Evolutionary conservation across 2,113 vertebrate species (phyloP).

Genomic region (Forbesichthys agassizii): DNA sequence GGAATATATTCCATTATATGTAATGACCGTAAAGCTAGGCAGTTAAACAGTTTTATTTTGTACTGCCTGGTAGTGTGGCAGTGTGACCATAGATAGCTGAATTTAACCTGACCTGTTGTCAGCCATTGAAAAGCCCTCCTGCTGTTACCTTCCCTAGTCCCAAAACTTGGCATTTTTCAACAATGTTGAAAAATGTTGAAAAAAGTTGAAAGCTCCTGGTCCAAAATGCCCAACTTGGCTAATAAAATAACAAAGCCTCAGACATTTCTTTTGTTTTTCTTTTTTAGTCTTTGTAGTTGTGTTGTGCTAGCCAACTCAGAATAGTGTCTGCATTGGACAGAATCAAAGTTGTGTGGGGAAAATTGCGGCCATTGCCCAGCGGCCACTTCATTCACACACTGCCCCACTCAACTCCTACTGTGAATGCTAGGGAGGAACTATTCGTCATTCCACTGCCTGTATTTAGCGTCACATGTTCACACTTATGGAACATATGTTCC

Average conservation of each 20-base stretch:
- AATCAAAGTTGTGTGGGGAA: conserved; percentile 51
- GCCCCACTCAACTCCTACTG: conserved; percentile 7
- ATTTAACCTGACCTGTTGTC: conserved; percentile 59
- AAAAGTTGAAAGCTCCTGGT: conserved; percentile 41
- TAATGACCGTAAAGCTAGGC: background rate
- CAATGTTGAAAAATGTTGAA: conserved; percentile 46
- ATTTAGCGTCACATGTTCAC: conserved; percentile 9
- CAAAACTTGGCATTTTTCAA: conserved; percentile 42
- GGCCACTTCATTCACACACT: conserved; percentile 36
- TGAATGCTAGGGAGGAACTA: background rate
- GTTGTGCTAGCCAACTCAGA: conserved; percentile 44
- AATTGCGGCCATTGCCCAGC: conserved; percentile 29
- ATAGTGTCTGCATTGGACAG: conserved; percentile 51
- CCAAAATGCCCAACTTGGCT: conserved; percentile 62
- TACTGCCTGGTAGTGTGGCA: conserved; percentile 9
- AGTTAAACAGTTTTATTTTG: background rate
- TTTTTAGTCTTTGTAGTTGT: conserved; percentile 49
- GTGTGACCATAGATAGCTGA: conserved; percentile 30
- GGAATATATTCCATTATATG: background rate
- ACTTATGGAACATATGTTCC: conserved; percentile 5
- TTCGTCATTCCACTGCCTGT: conserved; percentile 15
- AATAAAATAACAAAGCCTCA: conserved; percentile 60
- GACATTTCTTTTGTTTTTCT: conserved; percentile 48
- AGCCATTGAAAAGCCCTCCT: conserved; percentile 44
- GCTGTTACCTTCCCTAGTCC: conserved; percentile 36